Percentiles rank a stretch among this genome's conserved stretches.
Conservation (phyloP, 2,113 vertebrate genomes). For the Cryptomyrus ogoouensis region DNA sequence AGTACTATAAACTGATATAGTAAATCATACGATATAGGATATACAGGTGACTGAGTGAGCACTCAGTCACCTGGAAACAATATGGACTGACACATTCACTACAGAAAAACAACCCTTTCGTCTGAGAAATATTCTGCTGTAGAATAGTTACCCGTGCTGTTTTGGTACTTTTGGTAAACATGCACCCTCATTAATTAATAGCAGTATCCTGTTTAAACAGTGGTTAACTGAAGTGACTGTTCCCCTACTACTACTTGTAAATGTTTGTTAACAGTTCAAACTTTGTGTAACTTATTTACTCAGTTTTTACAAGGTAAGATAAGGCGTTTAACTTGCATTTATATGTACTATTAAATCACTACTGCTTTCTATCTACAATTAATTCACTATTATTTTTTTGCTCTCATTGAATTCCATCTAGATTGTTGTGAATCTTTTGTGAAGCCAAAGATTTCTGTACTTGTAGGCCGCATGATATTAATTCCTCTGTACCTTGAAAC, state of each 20-base stretch:
- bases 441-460: background rate
- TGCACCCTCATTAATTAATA: background rate
- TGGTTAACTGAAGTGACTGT: background rate
- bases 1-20: background rate
- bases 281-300: background rate
- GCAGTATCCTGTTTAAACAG: background rate
- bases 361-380: background rate
- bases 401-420: background rate
- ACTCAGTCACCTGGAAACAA: background rate
- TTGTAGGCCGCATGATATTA: background rate
- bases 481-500: background rate
- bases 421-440: background rate
- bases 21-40: background rate
- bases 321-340: background rate
- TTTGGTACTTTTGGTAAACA: background rate
- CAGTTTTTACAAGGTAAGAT: background rate
- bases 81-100: background rate
- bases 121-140: background rate
- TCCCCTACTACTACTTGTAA: background rate
- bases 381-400: background rate
- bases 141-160: background rate
- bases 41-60: background rate
- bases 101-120: background rate
- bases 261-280: background rate
- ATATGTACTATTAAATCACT: background rate